Conservation (phyloP, 1,140 invertebrate genomes). For the Euschistus heros region DNA sequence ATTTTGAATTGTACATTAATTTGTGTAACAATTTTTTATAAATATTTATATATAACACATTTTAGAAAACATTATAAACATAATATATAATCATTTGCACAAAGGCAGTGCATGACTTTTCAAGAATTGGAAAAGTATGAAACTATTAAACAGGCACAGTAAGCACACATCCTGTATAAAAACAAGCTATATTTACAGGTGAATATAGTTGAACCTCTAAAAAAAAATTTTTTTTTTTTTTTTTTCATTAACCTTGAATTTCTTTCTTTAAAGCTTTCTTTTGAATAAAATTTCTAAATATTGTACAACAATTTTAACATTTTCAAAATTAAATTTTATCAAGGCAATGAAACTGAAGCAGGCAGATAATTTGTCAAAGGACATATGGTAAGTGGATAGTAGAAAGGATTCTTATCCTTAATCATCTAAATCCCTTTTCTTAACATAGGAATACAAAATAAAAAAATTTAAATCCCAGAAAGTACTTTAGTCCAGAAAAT, state of each 20-base stretch:
- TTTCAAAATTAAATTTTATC: too few relatives aligned
- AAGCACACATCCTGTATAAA: constrained; percentile 1
- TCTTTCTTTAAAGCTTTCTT: neutral
- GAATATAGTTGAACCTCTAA: neutral
- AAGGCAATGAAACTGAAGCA: too few relatives aligned
- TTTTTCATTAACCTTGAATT: neutral
- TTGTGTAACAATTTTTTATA: constrained; percentile 4
- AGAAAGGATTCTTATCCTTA: too few relatives aligned
- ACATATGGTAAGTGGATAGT: too few relatives aligned
- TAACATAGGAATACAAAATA: too few relatives aligned
- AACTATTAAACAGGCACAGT: neutral
- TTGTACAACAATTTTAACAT: neutral
- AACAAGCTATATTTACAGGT: neutral
- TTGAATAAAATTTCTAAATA: neutral
- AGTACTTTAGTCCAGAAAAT: too few relatives aligned
- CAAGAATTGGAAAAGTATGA: neutral
- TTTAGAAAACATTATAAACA: constrained; percentile 11
- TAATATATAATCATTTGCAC: neutral
- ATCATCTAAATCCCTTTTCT: too few relatives aligned
- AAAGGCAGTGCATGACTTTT: neutral
- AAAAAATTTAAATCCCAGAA: too few relatives aligned
- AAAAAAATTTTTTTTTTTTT: neutral
- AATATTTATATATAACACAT: constrained; percentile 3
- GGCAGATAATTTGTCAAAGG: too few relatives aligned
- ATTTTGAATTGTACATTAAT: neutral